Base-by-base conservation (phyloP, 2,797 vertebrate genomes). In the Alcedo quadribrachys region DNA sequence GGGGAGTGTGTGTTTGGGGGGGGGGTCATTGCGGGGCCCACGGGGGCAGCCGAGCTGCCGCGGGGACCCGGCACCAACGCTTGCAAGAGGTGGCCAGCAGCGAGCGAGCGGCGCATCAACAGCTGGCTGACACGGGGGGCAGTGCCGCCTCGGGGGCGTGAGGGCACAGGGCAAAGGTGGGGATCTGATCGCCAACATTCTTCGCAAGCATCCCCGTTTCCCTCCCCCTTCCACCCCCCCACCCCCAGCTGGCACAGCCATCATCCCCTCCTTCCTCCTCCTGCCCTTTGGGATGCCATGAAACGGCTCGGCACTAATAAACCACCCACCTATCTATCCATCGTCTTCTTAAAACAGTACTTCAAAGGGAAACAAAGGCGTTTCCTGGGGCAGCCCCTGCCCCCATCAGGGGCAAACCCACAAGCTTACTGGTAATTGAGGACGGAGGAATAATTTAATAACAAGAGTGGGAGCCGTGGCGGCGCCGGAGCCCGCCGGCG, bases 261-360 rank as follows among this genome's bases (percentile, higher is more conserved):
- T 46, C 70, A 69, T 32, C 33, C n/a, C 48, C 50, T 65, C 76
- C 35, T 54, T 53, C 48, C 61, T 61, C 37, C 12, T 37, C 54
- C 73, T 73, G 61, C 68, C 85, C 79, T 66, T 60, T 71, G 73
- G 71, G 79, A 71, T 71, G 42, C 89, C 32, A 51, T 33, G 71
- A 70, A 82, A 70, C 58, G 62, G 71, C 73, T 74, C 43, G 62
- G 75, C 68, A 75, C 77, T 69, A 32, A 75, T 35, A 67, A 62
- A n/a, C 80, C 73, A 45, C 77, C 87, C 33, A 46, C 5, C 58
- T 30, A 66, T 60, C 67, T 5, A 76, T 13, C 87, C 63, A 78
- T n/a, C 57, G 18, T 32, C 75, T 67, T 95, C 90, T 60, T 81
- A 94, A 85, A 96, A 91, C 92, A 54, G 92, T 88, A 90, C 81